Percentiles rank a stretch among this genome's conserved stretches.
Conservation (phyloP, 2,888 invertebrate species). For the Drosophila prostipennis region DNA sequence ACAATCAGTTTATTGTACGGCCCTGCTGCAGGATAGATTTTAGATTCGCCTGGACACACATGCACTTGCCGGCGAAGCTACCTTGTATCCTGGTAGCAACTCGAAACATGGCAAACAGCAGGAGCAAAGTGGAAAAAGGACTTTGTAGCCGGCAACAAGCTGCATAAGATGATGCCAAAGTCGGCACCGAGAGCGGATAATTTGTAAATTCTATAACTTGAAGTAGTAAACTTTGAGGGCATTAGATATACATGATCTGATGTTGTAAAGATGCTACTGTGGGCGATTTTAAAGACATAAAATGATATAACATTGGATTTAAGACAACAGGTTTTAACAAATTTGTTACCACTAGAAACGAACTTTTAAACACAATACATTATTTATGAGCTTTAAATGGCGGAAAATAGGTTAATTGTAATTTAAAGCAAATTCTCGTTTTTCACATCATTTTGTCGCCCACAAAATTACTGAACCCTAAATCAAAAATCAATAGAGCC, state of each 20-base stretch:
- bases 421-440: constrained; percentile 17
- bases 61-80: constrained; percentile 24
- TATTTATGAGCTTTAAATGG: constrained; percentile 2
- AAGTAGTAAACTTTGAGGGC: constrained; percentile 21
- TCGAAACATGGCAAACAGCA: constrained; percentile 25
- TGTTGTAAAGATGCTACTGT: not conserved
- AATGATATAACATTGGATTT: not conserved
- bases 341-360: not conserved
- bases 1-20: constrained; percentile 70
- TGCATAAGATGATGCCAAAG: constrained; percentile 7
- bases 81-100: constrained; percentile 29
- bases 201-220: constrained; percentile 33
- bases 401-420: not conserved
- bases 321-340: not conserved
- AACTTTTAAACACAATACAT: not conserved
- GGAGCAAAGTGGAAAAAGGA: constrained; percentile 27
- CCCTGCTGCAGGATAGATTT: constrained; percentile 37
- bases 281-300: no score
- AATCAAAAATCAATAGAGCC: constrained; percentile 71
- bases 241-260: constrained; percentile 17
- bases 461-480: constrained; percentile 64
- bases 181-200: constrained; percentile 23
- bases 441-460: constrained; percentile 48
- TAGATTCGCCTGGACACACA: constrained; percentile 14
- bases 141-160: constrained; percentile 26